These are phyloP conservation scores for Cantharis rufa DNA, from an alignment of 2,888 invertebrate species.

Conservation along the genomic window DNA sequence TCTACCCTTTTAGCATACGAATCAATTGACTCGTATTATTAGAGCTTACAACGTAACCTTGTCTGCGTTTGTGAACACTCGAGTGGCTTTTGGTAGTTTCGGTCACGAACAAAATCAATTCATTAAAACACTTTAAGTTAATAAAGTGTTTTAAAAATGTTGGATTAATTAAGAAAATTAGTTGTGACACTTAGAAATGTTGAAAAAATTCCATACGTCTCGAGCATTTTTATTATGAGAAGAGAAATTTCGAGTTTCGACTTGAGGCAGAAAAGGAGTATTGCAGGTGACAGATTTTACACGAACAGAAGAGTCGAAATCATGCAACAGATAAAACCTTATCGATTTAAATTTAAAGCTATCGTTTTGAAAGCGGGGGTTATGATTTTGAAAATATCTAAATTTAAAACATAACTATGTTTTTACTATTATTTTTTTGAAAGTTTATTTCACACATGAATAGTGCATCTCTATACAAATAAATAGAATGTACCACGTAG, in stretches of 20 bases:
- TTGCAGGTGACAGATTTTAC: background rate
- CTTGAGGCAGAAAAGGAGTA: background rate
- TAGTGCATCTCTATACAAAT: background rate
- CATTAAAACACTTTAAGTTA: background rate
- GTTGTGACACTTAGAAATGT: background rate
- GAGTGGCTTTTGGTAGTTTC: background rate
- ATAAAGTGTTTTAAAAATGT: background rate
- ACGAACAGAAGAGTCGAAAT: background rate
- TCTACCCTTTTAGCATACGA: background rate
- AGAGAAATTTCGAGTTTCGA: background rate
- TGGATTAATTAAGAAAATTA: background rate
- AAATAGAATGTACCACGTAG: slow-evolving; percentile 5
- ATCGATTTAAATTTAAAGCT: background rate
- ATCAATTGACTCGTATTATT: background rate
- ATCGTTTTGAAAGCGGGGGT: background rate
- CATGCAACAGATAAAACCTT: background rate
- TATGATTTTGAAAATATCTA: background rate
- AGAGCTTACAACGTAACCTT: background rate
- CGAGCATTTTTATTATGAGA: background rate
- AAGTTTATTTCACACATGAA: background rate
- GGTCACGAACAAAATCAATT: background rate
- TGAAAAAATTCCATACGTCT: background rate
- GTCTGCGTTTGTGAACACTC: background rate
- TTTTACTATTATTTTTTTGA: background rate
- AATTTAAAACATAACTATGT: background rate